A percentile compares a stretch with the other conserved stretches of the same genome.
Evolutionary conservation across 2,797 vertebrate species (phyloP).

Genomic region (Eulemur rubriventer): DNA sequence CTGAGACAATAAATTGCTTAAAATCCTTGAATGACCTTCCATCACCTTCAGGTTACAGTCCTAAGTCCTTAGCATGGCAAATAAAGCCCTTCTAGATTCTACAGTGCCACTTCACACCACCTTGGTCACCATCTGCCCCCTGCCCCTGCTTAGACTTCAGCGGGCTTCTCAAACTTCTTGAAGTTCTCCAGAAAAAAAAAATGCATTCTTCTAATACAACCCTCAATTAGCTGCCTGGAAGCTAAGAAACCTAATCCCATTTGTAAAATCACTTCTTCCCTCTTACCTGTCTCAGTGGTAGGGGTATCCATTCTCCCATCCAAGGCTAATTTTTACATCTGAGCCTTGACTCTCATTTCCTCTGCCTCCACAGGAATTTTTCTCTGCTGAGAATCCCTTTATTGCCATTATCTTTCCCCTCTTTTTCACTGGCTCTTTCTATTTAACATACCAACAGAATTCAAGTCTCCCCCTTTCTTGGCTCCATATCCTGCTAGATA

Average conservation of each 20-base stretch:
- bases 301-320: background rate
- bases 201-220: background rate
- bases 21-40: background rate
- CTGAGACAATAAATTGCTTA: background rate
- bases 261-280: background rate
- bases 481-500: background rate
- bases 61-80: background rate
- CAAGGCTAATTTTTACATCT: background rate
- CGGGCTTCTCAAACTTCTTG: background rate
- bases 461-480: background rate
- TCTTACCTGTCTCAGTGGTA: background rate
- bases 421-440: background rate
- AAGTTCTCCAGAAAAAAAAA: background rate
- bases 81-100: background rate
- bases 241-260: background rate
- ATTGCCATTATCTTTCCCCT: background rate
- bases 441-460: background rate
- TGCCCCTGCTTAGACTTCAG: background rate
- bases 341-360: background rate
- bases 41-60: background rate
- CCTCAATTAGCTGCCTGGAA: background rate
- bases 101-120: background rate
- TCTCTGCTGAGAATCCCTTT: background rate
- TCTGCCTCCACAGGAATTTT: background rate
- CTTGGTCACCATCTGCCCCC: background rate